Evolutionary conservation across 2,888 invertebrate genomes (phyloP), one percentile per base, ranked within the genome.

Genomic region (Epicampocera succincta): DNA sequence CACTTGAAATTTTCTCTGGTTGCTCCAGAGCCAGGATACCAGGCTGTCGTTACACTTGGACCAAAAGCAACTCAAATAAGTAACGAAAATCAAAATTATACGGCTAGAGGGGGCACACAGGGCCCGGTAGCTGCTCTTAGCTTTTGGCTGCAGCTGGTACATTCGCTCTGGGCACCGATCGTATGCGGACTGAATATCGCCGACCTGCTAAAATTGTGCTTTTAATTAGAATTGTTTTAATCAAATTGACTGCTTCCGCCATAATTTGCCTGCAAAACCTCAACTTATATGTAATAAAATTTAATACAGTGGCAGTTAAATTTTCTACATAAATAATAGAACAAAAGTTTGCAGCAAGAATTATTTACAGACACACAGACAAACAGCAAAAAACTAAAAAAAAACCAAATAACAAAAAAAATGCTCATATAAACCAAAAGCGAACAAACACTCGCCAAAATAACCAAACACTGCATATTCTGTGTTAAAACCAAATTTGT

Each of bases 331-430:
- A 54, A 65, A n/a, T 21, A 60, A 44, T 60, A 44, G 63, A 63
- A 69, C 54, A 74, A 80, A 80, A 69, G 48, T 12, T n/a, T 61
- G 11, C 68, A 73, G 50, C 69, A 63, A 63, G 63, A 69, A 72
- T 50, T 52, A 65, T 78, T 58, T n/a, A n/a, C n/a, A n/a, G n/a
- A n/a, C n/a, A n/a, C n/a, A 63, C 56, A 63, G 50, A 58, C 60
- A 44, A 19, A 33, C 60, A 54, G 0, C 11, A 61, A 19, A 3
- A 25, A n/a, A 58, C 3, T 1, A 33, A 33, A 33, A 33, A 4
- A 33, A 33, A 5, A 33, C 3, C 33, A 33, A 33, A 13, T n/a
- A n/a, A n/a, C n/a, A n/a, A n/a, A 44, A 52, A 68, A 40, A 38
- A 15, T 42, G 21, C 29, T 25, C 25, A 52, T 33, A 33, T 17